A percentile compares a stretch with the other conserved stretches of the same genome.
phyloP scores from a whole-genome alignment of 1,140 invertebrate species.

The Arion vulgaris region DNA sequence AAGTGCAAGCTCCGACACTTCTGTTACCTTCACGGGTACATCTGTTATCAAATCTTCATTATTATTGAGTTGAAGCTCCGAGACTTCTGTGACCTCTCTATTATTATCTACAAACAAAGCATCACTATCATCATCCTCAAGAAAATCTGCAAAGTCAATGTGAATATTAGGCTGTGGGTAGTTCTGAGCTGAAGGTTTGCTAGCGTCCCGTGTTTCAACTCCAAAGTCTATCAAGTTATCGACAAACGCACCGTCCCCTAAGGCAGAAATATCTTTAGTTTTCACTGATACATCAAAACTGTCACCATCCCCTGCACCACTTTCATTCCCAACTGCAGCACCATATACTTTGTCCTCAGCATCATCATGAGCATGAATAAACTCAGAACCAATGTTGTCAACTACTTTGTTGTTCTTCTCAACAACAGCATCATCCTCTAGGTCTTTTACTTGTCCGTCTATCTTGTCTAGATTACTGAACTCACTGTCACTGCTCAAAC shows the following conservation, averaged over 20 bases:
- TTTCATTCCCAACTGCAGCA: not conserved
- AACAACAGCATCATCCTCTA: not conserved
- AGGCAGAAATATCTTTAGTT: not conserved
- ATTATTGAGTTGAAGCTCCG: not conserved
- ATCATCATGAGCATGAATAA: not conserved
- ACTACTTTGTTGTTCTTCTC: not conserved
- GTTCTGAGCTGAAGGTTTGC: not conserved
- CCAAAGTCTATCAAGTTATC: constrained; percentile 18
- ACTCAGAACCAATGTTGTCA: not conserved
- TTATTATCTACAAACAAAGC: not conserved
- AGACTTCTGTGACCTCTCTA: not conserved
- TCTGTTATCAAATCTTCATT: not conserved
- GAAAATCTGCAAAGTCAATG: not conserved
- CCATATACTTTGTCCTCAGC: not conserved
- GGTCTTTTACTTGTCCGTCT: not conserved
- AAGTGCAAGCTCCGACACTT: no score
- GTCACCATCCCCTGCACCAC: not conserved
- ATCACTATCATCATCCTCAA: not conserved
- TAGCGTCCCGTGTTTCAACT: not conserved
- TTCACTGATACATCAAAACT: not conserved
- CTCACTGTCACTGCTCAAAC: constrained; percentile 37
- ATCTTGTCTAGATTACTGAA: not conserved
- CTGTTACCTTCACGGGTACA: not conserved
- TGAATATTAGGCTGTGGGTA: not conserved
- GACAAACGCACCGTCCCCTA: not conserved